Evolutionary conservation across 1,140 invertebrate genomes (phyloP).

Genomic region (Megathymus violae): DNA sequence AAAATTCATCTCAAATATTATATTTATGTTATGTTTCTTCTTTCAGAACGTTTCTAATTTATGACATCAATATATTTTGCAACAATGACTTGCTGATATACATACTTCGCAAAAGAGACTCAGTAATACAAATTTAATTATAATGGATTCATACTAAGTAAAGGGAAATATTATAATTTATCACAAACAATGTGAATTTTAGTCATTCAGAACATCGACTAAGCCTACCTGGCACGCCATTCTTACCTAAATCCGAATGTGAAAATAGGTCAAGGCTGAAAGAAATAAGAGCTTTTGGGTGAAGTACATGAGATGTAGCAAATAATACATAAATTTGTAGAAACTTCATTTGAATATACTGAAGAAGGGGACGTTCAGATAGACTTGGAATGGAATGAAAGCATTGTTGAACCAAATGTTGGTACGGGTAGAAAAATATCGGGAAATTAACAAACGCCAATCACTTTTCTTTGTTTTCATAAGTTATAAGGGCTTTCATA

Average conservation of each 20-base stretch:
- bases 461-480: too few species aligned
- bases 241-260: conserved; percentile 3
- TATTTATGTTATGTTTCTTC: too few species aligned
- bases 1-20: too few species aligned
- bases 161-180: neutral
- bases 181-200: neutral
- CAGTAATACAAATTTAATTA: too few species aligned
- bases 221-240: neutral
- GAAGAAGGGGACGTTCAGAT: neutral
- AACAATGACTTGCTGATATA: too few species aligned
- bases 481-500: too few species aligned
- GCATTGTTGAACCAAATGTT: neutral
- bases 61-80: too few species aligned
- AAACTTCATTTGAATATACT: conserved; percentile 5
- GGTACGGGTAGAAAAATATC: too few species aligned
- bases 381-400: neutral
- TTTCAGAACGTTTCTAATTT: too few species aligned
- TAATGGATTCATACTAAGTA: too few species aligned
- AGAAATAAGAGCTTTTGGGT: conserved; percentile 26
- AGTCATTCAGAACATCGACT: neutral
- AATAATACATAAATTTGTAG: conserved; percentile 12
- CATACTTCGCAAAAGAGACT: too few species aligned
- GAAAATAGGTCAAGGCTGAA: conserved; percentile 23
- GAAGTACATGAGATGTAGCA: conserved; percentile 18
- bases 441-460: too few species aligned